These are phyloP conservation scores for Bucco capensis DNA, from an alignment of 2,113 vertebrate species.

Conservation along the genomic window DNA sequence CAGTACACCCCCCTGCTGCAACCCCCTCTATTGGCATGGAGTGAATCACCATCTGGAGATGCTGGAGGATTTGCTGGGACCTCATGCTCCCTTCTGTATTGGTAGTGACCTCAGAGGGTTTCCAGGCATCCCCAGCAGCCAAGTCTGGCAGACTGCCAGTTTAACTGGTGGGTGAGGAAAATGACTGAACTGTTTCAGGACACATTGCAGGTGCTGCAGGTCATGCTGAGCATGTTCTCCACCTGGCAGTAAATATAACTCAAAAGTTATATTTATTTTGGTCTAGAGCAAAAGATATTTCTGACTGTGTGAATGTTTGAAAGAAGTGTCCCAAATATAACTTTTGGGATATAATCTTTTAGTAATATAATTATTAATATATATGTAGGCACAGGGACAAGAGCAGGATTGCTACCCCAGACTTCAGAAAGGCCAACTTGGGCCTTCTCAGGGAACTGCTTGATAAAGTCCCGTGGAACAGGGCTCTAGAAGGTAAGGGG, in stretches of 20 bases:
- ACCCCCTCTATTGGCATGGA: neutral
- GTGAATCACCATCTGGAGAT: neutral
- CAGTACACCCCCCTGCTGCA: neutral
- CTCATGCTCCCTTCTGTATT: neutral
- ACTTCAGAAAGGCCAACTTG: too few relatives aligned
- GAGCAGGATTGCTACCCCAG: too few relatives aligned
- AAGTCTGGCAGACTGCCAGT: neutral
- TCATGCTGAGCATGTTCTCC: neutral
- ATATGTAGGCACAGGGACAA: too few relatives aligned
- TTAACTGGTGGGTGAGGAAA: neutral
- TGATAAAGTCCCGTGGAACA: too few relatives aligned
- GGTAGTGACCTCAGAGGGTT: neutral
- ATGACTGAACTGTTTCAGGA: neutral
- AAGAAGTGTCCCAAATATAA: too few relatives aligned
- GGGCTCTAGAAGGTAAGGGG: too few relatives aligned
- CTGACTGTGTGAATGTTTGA: too few relatives aligned
- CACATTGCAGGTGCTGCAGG: neutral
- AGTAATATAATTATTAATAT: too few relatives aligned
- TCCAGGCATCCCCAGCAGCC: neutral
- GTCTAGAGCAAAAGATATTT: too few relatives aligned
- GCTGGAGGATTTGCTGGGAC: neutral
- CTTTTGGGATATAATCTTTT: too few relatives aligned
- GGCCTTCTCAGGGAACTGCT: too few relatives aligned
- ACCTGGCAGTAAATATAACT: neutral
- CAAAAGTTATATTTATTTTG: too few relatives aligned